Conservation (phyloP, 2,113 vertebrate genomes). For the Perca flavescens region DNA sequence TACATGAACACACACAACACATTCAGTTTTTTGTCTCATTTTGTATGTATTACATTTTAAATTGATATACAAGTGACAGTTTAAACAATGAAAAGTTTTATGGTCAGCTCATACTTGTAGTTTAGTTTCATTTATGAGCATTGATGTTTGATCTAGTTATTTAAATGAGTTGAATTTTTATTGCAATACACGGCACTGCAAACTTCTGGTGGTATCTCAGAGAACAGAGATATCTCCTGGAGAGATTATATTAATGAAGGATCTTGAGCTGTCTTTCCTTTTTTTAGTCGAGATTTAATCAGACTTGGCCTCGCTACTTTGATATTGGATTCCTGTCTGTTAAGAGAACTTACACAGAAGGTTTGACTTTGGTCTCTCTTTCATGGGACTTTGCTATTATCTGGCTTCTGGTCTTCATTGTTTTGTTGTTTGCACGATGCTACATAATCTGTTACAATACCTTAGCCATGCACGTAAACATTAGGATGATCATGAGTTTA, state of each 20-base stretch:
- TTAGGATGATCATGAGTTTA: neutral
- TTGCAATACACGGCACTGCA: neutral
- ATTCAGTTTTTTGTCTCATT: neutral
- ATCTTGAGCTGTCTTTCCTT: slow-evolving; percentile 30
- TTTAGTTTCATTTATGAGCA: neutral
- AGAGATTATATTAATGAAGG: slow-evolving; percentile 32
- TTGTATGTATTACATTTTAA: too few relatives aligned
- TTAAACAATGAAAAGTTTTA: neutral
- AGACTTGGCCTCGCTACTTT: slow-evolving; percentile 10
- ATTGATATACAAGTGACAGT: neutral
- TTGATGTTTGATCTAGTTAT: neutral
- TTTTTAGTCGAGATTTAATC: slow-evolving; percentile 43
- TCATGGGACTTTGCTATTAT: slow-evolving; percentile 12
- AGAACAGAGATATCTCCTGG: slow-evolving; percentile 5
- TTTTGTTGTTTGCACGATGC: neutral
- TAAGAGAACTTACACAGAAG: neutral
- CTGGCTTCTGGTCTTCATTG: neutral
- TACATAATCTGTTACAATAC: neutral
- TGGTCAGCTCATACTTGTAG: neutral
- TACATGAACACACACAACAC: neutral
- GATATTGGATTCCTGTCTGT: slow-evolving; percentile 29
- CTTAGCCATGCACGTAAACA: neutral
- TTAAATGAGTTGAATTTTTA: neutral
- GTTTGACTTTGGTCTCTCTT: slow-evolving; percentile 45
- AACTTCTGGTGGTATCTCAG: neutral